Evolutionary conservation across 2,797 vertebrate species (phyloP).

Genomic region (Sebastes cheni): DNA sequence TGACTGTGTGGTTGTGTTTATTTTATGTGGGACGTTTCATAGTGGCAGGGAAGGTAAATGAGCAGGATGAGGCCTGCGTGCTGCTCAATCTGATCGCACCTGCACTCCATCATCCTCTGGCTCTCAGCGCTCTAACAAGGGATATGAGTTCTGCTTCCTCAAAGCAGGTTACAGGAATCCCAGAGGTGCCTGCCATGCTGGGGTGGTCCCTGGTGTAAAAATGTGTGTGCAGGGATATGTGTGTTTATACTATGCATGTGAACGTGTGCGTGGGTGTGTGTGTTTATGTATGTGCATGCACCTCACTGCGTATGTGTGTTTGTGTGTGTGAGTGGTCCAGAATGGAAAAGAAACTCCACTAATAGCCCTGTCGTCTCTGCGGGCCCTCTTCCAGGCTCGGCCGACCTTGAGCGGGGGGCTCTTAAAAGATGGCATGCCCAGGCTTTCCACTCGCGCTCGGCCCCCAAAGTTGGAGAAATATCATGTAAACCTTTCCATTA

Average conservation of each 20-base stretch:
- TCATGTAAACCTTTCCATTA: slow-evolving; percentile 69
- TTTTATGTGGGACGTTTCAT: slow-evolving; percentile 31
- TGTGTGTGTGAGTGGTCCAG: slow-evolving; percentile 15
- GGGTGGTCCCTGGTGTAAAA: slow-evolving; percentile 68
- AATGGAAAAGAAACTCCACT: slow-evolving; percentile 62
- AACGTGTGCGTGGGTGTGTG: not conserved
- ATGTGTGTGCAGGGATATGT: slow-evolving; percentile 20
- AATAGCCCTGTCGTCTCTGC: slow-evolving; percentile 71
- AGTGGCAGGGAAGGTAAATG: slow-evolving; percentile 27
- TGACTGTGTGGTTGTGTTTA: not conserved
- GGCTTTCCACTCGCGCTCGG: slow-evolving; percentile 26
- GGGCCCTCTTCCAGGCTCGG: slow-evolving; percentile 65
- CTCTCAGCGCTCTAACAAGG: slow-evolving; percentile 49
- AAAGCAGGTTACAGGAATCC: slow-evolving; percentile 68
- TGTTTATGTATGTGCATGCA: slow-evolving; percentile 18
- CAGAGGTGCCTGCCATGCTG: slow-evolving; percentile 43
- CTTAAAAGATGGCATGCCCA: slow-evolving; percentile 65
- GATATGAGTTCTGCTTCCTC: slow-evolving; percentile 55
- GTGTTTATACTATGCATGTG: not conserved
- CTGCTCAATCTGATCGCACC: slow-evolving; percentile 34
- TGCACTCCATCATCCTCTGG: slow-evolving; percentile 57
- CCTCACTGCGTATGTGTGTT: not conserved
- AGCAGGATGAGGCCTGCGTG: slow-evolving; percentile 20
- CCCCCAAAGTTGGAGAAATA: slow-evolving; percentile 59
- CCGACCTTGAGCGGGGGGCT: slow-evolving; percentile 70